A percentile compares a stretch with the other conserved stretches of the same genome.
Evolutionary conservation across 2,113 vertebrate genomes (phyloP).

Genomic region (Macquaria ambigua): DNA sequence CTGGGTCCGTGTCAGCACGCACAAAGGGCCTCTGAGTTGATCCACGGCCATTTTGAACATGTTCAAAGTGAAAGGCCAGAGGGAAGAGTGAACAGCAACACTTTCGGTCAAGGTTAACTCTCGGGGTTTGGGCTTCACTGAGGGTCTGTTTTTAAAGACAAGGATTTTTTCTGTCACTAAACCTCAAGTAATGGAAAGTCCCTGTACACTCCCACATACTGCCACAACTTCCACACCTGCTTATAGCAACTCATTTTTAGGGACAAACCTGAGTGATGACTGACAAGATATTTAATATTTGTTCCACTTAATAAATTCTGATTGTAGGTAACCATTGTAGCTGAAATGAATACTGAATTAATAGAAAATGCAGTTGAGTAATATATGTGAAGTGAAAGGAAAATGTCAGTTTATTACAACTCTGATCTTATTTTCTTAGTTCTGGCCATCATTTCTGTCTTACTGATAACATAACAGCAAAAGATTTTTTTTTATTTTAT

Average conservation of each 20-base stretch:
- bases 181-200: neutral
- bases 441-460: too few species aligned
- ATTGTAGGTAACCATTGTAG: neutral
- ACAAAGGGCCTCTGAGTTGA: constrained; percentile 28
- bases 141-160: neutral
- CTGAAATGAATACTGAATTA: too few species aligned
- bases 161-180: neutral
- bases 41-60: neutral
- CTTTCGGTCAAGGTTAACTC: constrained; percentile 9
- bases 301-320: neutral
- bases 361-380: neutral
- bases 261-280: neutral
- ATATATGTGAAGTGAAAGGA: too few species aligned
- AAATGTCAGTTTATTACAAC: too few species aligned
- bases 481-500: too few species aligned
- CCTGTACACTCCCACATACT: neutral
- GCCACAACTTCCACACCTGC: neutral
- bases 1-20: constrained; percentile 9
- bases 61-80: neutral
- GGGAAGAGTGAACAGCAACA: neutral
- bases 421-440: too few species aligned
- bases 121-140: neutral
- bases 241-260: neutral
- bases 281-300: neutral
- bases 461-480: too few species aligned